phyloP scores from a whole-genome alignment of 1,140 invertebrate species.

The Ostrea edulis region DNA sequence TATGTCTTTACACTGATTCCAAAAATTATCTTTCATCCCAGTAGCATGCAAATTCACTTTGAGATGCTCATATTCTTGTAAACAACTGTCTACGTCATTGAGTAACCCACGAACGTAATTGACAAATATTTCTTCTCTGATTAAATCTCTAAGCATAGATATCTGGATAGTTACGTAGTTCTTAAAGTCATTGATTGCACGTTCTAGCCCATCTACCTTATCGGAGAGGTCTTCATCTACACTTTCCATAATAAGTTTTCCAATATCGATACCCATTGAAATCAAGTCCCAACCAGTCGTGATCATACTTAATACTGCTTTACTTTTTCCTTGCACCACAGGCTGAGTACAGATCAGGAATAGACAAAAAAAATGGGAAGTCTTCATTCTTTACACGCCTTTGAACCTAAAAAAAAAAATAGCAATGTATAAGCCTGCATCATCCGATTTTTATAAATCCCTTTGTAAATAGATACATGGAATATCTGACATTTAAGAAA shows the following conservation, averaged over 20 bases:
- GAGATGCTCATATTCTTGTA: neutral
- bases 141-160: neutral
- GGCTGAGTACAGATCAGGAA: too few relatives aligned
- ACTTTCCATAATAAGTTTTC: neutral
- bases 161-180: neutral
- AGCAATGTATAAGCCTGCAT: too few relatives aligned
- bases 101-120: neutral
- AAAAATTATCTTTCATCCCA: neutral
- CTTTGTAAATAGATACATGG: too few relatives aligned
- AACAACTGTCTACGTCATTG: neutral
- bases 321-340: too few relatives aligned
- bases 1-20: neutral
- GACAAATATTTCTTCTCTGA: neutral
- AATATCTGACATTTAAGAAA: too few relatives aligned
- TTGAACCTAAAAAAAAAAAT: too few relatives aligned
- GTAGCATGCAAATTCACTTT: neutral
- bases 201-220: neutral
- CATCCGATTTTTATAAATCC: too few relatives aligned
- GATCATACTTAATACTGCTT: too few relatives aligned
- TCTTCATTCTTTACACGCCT: too few relatives aligned
- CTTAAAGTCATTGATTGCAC: neutral
- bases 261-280: neutral
- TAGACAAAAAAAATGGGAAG: too few relatives aligned
- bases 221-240: neutral
- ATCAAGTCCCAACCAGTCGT: neutral